Evolutionary conservation across 2,797 vertebrate species (phyloP), one percentile per base, ranked within the genome.

Genomic region (Chaunax sp.): DNA sequence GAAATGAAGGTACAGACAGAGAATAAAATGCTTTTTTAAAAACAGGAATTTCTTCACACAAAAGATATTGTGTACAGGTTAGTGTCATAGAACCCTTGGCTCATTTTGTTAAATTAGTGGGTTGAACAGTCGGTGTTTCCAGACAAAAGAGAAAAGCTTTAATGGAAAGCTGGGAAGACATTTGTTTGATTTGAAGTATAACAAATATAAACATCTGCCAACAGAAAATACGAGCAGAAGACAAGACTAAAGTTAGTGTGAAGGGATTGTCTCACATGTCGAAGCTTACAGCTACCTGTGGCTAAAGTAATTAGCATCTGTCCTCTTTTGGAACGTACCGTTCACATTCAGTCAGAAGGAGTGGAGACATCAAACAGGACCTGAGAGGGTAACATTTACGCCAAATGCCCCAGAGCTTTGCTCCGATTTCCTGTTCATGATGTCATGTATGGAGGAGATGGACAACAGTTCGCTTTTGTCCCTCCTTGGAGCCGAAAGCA

Each of bases 401-500:
- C 83, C 81, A 23, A 84, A 78, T 0, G 82, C 64, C 66, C 81
- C 83, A 1, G 84, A 74, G 70, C 66, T 77, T n/a, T 65, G 76
- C 72, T 88, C 83, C 0, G 72, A 68, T 43, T 81, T 84, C 18
- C 64, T 82, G 9, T 68, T 85, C 60, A 89, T 69, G 11, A 92
- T 72, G 52, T 89, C 87, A 51, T 87, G 78, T 64, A 92, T 75
- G 20, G 83, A 80, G 3, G 87, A 75, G 22, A 87, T 68, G 11
- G 86, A 58, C n/a, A 68, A 20, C 0, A 56, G 57, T 8, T 80
- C 51, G 0, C 60, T 69, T 30, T 62, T 66, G 56, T 81, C 75
- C 64, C 75, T 72, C 38, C 20, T 72, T 2, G 85, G 87, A 82
- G 93, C 94, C 72, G 95, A 95, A 86, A 95, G 94, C 12, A 96